Base-by-base conservation (phyloP, 2,888 invertebrate genomes). In the Lycaena phlaeas region DNA sequence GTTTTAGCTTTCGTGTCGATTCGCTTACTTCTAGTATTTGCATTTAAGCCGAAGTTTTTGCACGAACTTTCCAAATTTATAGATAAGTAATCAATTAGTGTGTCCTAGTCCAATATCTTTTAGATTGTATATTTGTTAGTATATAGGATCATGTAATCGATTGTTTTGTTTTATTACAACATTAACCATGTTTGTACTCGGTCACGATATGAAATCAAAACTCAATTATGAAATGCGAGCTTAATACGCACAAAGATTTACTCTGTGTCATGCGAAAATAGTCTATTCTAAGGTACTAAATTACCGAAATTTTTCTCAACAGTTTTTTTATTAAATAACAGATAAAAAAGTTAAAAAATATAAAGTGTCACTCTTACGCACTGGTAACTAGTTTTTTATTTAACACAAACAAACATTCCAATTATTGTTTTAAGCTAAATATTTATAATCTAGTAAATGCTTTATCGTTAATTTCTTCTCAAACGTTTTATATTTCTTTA, bases 21-120 rank as follows among this genome's bases (percentile, higher is more conserved):
- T 39, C 25, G 39, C 39, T 39, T 30, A 25, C 10, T 29, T 31
- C 14, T 26, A 17, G 31, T 30, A 11, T 38, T 39, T 34, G 34
- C 10, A 26, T 39, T 30, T 39, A 26, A 30, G 39, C 44, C 44
- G 44, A 44, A 46, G 44, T 29, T 30, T 39, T 41, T 46, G 48
- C 48, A 50, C 48, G 43, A 50, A 41, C 43, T 48, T 48, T 50
- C 48, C 44, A 44, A 43, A 37, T 38, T 30, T 29, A 31, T 46
- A 47, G 42, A 40, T 46, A 45, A n/a, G 48, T 44, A 43, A 46
- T 56, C 50, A 42, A 43, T 56, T 59, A 57, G 61, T 60, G 51
- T 61, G 56, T 51, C 63, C 68, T 68, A 69, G 70, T 71, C 64
- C 45, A 49, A 49, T 45, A 45, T 56, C 51, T 47, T 53, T 59